Evolutionary conservation across 2,797 vertebrate genomes (phyloP).

Genomic region (Manis crassicaudata): DNA sequence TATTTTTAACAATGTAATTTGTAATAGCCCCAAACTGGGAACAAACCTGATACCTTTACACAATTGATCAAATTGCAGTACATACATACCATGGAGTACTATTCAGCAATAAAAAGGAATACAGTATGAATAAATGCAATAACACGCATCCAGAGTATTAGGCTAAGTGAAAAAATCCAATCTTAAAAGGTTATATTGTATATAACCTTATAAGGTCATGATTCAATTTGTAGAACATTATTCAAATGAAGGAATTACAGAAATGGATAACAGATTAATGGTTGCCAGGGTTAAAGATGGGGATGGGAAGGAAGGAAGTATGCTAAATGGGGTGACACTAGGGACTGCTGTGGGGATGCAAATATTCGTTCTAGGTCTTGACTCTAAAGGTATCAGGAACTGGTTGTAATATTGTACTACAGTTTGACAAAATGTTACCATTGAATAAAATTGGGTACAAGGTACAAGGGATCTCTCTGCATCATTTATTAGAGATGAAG

Average conservation of each 20-base stretch:
- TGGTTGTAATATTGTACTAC: not conserved
- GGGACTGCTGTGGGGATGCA: fast-evolving
- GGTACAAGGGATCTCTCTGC: not conserved
- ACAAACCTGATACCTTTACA: not conserved
- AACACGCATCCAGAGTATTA: not conserved
- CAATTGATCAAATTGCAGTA: not conserved
- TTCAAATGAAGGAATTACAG: not conserved
- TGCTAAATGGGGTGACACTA: not conserved
- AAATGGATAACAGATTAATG: not conserved
- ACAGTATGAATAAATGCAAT: not conserved
- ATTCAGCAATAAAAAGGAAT: not conserved
- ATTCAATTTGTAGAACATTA: not conserved
- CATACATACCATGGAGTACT: not conserved
- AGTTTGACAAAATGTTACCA: not conserved
- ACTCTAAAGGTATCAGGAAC: not conserved
- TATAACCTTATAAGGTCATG: not conserved
- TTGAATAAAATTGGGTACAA: not conserved
- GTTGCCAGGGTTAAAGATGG: not conserved
- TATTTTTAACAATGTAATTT: not conserved
- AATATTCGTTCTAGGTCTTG: not conserved
- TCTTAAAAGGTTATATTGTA: not conserved
- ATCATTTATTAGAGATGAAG: not conserved
- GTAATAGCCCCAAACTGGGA: not conserved
- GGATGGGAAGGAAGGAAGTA: not conserved
- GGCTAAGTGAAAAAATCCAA: not conserved